Conservation (phyloP, 2,797 vertebrate species). For the Serranus cabrilla region DNA sequence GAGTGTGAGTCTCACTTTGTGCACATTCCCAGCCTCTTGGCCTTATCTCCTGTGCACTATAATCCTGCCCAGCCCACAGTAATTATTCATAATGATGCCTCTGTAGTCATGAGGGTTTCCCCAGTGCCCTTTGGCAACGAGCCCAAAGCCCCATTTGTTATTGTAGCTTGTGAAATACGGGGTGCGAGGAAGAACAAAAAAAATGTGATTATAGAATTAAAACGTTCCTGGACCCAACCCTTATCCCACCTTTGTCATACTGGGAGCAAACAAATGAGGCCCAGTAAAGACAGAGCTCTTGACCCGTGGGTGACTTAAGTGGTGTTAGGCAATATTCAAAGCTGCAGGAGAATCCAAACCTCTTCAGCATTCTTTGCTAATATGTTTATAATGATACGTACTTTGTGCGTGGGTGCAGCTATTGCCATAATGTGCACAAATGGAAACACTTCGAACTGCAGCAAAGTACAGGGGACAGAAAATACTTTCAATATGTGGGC, state of each 20-base stretch:
- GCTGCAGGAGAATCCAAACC: conserved; percentile 31
- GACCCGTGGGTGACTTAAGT: conserved; percentile 35
- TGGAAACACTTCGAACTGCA: conserved; percentile 75
- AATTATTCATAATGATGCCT: conserved; percentile 70
- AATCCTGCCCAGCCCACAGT: conserved; percentile 54
- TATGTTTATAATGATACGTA: conserved; percentile 68
- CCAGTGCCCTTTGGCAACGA: conserved; percentile 36
- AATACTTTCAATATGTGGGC: conserved; percentile 78
- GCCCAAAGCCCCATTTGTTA: conserved; percentile 52
- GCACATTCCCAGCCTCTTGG: conserved; percentile 39
- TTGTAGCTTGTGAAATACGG: conserved; percentile 65
- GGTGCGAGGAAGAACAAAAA: conserved; percentile 37
- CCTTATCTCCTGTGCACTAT: conserved; percentile 50
- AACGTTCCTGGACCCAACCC: conserved; percentile 21
- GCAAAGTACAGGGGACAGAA: conserved; percentile 57
- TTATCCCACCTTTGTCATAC: conserved; percentile 29
- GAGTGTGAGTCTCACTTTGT: conserved; percentile 30
- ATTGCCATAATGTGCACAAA: conserved; percentile 62
- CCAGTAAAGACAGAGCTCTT: too few species aligned
- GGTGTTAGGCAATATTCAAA: conserved; percentile 49
- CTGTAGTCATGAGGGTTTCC: conserved; percentile 48
- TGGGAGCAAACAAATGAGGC: conserved; percentile 30
- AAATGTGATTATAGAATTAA: conserved; percentile 36
- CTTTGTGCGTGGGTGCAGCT: conserved; percentile 50
- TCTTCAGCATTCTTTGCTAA: conserved; percentile 62